Evolutionary conservation across 2,113 vertebrate genomes (phyloP), one percentile per base, ranked within the genome.

Genomic region (Nerophis ophidion): DNA sequence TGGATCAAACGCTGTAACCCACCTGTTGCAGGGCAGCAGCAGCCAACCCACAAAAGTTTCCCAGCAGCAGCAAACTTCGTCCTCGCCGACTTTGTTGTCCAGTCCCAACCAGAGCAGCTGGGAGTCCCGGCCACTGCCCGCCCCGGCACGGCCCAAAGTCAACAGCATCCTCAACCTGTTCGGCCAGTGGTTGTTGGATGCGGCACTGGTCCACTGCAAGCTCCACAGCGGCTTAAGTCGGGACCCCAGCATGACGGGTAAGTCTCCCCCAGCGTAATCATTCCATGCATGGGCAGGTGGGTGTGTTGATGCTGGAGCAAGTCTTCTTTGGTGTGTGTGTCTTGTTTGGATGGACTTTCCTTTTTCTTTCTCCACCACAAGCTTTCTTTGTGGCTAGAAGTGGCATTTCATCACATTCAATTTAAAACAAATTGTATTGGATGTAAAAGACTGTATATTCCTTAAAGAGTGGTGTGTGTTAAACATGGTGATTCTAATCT

Each of bases 111-210:
- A 97, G 86, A 94, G 92, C 46, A 93, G 91, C 71, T 94, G 91
- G 76, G 95, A 98, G 81, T 93, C 94, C 12, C 90, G 93, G 56
- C 95, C 95, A 0, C 87, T 96, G 6, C 95, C 95, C 8, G 95
- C 95, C 57, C 95, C 95, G 0, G 90, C 90, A 16, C 88, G 95
- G 77, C 94, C 95, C 34, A 96, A 94, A 84, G 95, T 98, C 89
- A 97, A 98, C 91, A 97, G 94, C 90, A 95, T 98, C 86, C 90
- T 98, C 85, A 94, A 98, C 86, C 92, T 98, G 65, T 98, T 98
- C 58, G 95, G 94, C 82, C 96, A 96, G 0, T 98, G 95, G 95
- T 88, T 98, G 52, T 97, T 98, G 65, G 95, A 97, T 61, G 95
- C 95, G 54, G 93, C 93, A 4, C 91, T 98, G 78, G 94, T 98